Base-by-base conservation (phyloP, 2,113 vertebrate genomes). In the Myiopsitta monachus region DNA sequence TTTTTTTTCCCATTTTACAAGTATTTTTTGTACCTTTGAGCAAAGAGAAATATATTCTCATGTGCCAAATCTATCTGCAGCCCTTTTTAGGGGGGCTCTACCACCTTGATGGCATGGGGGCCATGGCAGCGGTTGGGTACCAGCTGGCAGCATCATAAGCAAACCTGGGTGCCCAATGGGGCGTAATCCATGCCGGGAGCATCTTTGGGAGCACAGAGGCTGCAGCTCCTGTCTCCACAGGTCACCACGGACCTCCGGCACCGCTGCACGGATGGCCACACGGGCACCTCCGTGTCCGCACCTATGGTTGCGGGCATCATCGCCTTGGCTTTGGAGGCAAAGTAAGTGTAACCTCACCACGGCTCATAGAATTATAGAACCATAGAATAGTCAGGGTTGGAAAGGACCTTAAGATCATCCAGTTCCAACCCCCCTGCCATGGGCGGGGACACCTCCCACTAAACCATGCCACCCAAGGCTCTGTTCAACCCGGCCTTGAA, bases 251-350 rank as follows among this genome's bases (percentile, higher is more conserved):
- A 98, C 28, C 97, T 98, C 57, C 92, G 98, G 28, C 98, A 98
- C 86, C 97, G 98, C 83, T 98, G 98, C 92, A 98, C 98, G 0
- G 98, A 98, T 0, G 98, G 98, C 87, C 98, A 98, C 94, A 98
- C 98, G 0, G 98, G 98, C 54, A 98, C 98, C 90, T 98, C 98
- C 0, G 98, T 98, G 43, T 98, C 98, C 0, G 98, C 98, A 54
- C 98, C 98, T 14, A 98, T 98, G 98, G 98, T 98, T 14, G 98
- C 98, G 0, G 98, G 98, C 44, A 97, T 98, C 95, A 97, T 98
- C 7, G 98, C 98, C 67, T 85, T 98, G 97, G 98, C 98, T 46
- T 91, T 98, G 80, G 98, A 98, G 95, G 98, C 98, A 82, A 98
- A 98, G 98, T 98, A 97, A 98, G 98, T 97, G 54, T 18, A 11